Evolutionary conservation across 2,113 vertebrate genomes (phyloP), one percentile per base, ranked within the genome.

Genomic region (Rhombomys opimus): DNA sequence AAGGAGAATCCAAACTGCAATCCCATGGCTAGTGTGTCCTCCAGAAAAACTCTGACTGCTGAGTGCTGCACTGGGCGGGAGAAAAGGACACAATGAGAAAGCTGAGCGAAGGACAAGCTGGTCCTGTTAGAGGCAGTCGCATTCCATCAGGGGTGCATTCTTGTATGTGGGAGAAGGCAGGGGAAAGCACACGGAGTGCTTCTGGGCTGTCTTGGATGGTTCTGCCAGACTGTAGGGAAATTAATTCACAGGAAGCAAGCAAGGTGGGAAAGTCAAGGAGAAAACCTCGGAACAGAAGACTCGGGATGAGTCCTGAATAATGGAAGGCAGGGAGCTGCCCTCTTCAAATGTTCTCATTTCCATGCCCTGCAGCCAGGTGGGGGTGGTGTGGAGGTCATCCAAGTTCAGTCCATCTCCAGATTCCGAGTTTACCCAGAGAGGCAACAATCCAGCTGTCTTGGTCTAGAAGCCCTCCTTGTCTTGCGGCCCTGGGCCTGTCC

Each of bases 221-320:
- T 76, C 63, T 96, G 93, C 92, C 93, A 96, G 93, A 76, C 54
- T 22, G 70, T 17, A 32, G 84, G 92, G 72, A 81, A 95, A 95
- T 97, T 90, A 90, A 92, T 93, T 96, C 94, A 88, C 80, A 92
- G 72, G 88, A 77, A 95, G 88, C 65, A 77, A 90, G 76, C 85
- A 93, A 96, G 94, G 93, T 95, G 80, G 65, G 87, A 80, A 90
- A 72, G 95, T 96, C 91, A 96, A 94, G 59, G 84, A 95, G 87
- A 96, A 89, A 76, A 50, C 18, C 50, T 75, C 77, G 52, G 78
- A 94, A 72, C 35, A 68, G 38, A 75, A 84, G 75, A 86, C 68
- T 80, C 14, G 25, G 65, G 63, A 92, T 68, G 67, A 82, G 67
- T 22, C 3, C 72, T 91, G 72, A 93, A 78, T 95, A 82, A 93